Conservation (phyloP, 2,797 vertebrate genomes). For the Anguilla megastoma region DNA sequence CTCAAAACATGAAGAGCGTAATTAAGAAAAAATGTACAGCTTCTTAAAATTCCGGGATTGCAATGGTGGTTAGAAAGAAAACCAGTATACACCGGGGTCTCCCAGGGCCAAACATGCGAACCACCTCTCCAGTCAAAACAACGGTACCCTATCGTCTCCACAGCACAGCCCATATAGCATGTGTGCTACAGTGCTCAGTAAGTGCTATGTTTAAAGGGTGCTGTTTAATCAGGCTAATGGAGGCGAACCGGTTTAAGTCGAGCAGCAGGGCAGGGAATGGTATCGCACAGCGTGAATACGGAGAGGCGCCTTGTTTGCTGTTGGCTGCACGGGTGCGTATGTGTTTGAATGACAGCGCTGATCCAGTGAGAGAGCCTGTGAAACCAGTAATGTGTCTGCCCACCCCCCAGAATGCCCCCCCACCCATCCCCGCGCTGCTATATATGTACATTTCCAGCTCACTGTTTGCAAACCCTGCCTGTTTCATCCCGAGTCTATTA, state of each 20-base stretch:
- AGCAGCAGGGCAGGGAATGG: background rate
- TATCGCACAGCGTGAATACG: background rate
- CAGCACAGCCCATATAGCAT: background rate
- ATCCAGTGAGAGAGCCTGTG: background rate
- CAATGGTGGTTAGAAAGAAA: background rate
- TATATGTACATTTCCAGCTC: background rate
- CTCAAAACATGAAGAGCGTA: background rate
- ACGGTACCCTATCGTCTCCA: background rate
- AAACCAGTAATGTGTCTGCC: background rate
- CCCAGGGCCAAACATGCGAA: background rate
- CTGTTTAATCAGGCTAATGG: slow-evolving; percentile 17
- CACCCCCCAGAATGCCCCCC: background rate
- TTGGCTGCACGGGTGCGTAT: background rate
- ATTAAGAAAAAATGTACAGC: background rate
- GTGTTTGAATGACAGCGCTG: background rate
- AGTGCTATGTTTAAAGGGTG: background rate
- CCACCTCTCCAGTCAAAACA: slow-evolving; percentile 8
- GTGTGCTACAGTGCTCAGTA: background rate
- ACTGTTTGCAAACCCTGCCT: slow-evolving; percentile 11
- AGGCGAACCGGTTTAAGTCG: background rate
- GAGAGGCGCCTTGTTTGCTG: background rate
- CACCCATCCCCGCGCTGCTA: background rate
- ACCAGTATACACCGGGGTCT: background rate
- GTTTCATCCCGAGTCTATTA: background rate
- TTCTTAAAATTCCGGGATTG: background rate